Percentiles rank a stretch among this genome's conserved stretches.
These are phyloP conservation scores for Xanthia icteritia DNA, from an alignment of 2,888 invertebrate species.

Conservation along the genomic window DNA sequence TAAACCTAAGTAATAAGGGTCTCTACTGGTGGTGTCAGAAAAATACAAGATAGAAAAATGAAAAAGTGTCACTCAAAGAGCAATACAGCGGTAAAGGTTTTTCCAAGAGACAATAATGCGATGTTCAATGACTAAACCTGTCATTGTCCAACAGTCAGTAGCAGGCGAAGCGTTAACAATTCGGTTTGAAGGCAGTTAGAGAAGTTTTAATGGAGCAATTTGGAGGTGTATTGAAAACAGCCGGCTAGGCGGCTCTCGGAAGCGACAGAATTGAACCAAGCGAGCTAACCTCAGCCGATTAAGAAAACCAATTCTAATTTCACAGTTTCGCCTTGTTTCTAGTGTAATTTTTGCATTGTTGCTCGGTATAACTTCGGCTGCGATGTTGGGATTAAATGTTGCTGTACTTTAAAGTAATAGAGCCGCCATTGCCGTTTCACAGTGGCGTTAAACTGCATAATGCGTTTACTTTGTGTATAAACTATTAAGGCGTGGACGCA, in stretches of 20 bases:
- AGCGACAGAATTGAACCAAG: constrained; percentile 67
- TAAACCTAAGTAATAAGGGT: constrained; percentile 24
- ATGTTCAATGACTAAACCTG: constrained; percentile 63
- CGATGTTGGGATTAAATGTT: constrained; percentile 34
- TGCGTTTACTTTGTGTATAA: constrained; percentile 16
- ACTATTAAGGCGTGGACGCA: not conserved
- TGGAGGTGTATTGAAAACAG: constrained; percentile 83
- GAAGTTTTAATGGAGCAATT: constrained; percentile 87
- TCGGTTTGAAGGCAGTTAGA: constrained; percentile 77
- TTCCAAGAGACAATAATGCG: constrained; percentile 51
- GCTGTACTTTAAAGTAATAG: constrained; percentile 25
- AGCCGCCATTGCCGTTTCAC: constrained; percentile 13
- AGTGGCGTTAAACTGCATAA: constrained; percentile 34
- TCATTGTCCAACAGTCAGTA: constrained; percentile 75
- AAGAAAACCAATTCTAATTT: constrained; percentile 74
- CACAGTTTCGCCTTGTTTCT: constrained; percentile 59
- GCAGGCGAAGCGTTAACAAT: constrained; percentile 76
- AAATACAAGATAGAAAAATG: constrained; percentile 26
- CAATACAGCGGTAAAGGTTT: constrained; percentile 35
- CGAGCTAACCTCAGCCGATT: constrained; percentile 71
- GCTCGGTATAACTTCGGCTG: constrained; percentile 22
- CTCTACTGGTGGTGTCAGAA: constrained; percentile 24
- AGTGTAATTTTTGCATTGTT: constrained; percentile 60
- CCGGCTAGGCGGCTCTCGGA: constrained; percentile 72
- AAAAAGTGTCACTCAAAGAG: constrained; percentile 41